Conservation (phyloP, 2,113 vertebrate genomes). For the Phalacrocorax pelagicus region DNA sequence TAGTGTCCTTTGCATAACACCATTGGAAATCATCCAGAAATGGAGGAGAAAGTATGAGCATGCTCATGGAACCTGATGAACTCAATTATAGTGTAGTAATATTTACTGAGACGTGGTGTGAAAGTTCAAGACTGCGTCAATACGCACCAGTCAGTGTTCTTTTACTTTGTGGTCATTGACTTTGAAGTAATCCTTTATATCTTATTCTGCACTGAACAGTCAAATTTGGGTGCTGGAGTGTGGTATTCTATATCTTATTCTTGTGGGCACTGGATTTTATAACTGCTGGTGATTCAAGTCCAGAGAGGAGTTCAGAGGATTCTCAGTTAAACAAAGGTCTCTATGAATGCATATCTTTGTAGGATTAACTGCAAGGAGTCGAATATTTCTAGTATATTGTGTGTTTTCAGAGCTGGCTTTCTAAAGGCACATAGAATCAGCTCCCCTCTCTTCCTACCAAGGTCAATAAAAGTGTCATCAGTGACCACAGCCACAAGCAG, state of each 20-base stretch:
- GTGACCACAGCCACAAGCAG: not conserved
- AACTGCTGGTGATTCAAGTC: not conserved
- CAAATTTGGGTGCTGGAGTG: not conserved
- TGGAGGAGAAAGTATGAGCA: not conserved
- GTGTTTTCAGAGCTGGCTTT: not conserved
- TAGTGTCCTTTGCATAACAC: slow-evolving; percentile 26
- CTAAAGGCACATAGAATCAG: not conserved
- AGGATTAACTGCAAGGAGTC: not conserved
- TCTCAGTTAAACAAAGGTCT: not conserved
- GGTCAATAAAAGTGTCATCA: not conserved
- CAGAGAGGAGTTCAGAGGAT: not conserved
- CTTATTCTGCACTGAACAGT: not conserved
- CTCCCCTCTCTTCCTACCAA: not conserved
- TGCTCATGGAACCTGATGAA: slow-evolving; percentile 11
- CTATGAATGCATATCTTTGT: not conserved
- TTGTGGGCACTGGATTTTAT: not conserved
- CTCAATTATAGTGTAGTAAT: slow-evolving; percentile 3
- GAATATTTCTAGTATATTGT: not conserved
- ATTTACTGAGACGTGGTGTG: not conserved
- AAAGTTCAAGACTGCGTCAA: slow-evolving; percentile 34
- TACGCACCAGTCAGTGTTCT: not conserved
- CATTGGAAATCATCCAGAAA: slow-evolving; percentile 47
- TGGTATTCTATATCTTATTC: not conserved
- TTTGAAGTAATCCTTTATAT: not conserved
- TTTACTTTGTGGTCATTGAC: not conserved